Base-by-base conservation (phyloP, 2,797 vertebrate species). In the Catharus ustulatus region DNA sequence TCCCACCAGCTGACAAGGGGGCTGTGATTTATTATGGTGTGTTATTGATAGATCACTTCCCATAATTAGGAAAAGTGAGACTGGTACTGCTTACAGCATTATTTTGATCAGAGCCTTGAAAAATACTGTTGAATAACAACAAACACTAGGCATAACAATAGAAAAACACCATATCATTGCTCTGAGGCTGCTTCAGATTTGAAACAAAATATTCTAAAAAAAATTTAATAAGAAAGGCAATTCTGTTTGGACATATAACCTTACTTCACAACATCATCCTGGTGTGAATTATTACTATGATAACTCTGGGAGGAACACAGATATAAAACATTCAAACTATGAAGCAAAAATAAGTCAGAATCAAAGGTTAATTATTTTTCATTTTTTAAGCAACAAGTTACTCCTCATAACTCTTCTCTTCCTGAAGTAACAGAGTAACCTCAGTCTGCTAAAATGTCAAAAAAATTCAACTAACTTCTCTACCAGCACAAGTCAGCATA, bases 11-110 rank as follows among this genome's bases (percentile, higher is more conserved):
- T 95, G 94, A 91, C 84, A 92, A 87, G 92, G 58, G 66, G 59
- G 76, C 76, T 92, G 82, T 92, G 95, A 92, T 95, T 96, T 93
- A 96, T 94, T 88, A 67, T n/a, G 58, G 43, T 46, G 23, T 71
- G 63, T 79, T 84, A 97, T 79, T 96, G 94, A 94, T 89, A 93
- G 40, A 95, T 94, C 91, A 93, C 92, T 88, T 96, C 80, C 91
- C 48, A 93, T 94, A 95, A 95, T 93, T 92, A 95, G 84, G 62
- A 83, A 66, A 96, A 92, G 89, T 67, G 82, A 96, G 76, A 40
- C 51, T 62, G 43, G 84, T 59, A 84, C 69, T 69, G 93, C 87
- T 96, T n/a, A 87, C 66, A 95, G 95, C 94, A 92, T 52, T 94
- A 71, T 94, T 96, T 92, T 94, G 84, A 94, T 75, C 51, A 77